Percentiles rank a stretch among this genome's conserved stretches.
phyloP scores from a whole-genome alignment of 2,797 vertebrate species.

The Capromys pilorides region DNA sequence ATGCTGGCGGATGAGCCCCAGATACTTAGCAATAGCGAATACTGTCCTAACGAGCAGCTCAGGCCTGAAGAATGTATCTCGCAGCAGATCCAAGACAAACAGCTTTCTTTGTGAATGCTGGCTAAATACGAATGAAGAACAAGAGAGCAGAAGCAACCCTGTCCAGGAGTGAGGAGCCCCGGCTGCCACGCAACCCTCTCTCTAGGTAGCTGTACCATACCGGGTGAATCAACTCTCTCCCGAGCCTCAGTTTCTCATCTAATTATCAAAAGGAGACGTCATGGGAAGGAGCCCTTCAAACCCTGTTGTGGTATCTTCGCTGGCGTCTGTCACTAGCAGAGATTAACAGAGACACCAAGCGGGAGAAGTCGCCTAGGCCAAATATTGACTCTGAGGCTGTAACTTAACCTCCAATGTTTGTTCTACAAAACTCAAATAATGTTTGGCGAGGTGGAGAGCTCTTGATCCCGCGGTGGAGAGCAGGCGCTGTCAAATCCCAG shows the following conservation, averaged over 20 bases:
- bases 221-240: not conserved
- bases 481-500: conserved; percentile 68
- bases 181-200: not conserved
- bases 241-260: not conserved
- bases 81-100: conserved; percentile 50
- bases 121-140: not conserved
- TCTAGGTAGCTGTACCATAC: not conserved
- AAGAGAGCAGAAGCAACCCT: not conserved
- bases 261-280: not conserved
- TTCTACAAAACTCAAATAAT: conserved; percentile 81
- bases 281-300: conserved; percentile 8
- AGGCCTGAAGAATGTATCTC: conserved; percentile 26
- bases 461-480: conserved; percentile 80
- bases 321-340: conserved; percentile 9
- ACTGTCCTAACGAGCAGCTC: not conserved
- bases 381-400: conserved; percentile 74
- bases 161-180: not conserved
- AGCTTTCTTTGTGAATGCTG: conserved; percentile 17
- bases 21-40: not conserved
- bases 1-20: not conserved
- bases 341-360: conserved; percentile 57
- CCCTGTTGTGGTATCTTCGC: not conserved
- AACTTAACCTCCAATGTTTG: conserved; percentile 73
- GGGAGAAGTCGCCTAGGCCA: not conserved
- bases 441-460: conserved; percentile 74